phyloP scores from a whole-genome alignment of 2,888 invertebrate genomes.

The Bugula neritina region DNA sequence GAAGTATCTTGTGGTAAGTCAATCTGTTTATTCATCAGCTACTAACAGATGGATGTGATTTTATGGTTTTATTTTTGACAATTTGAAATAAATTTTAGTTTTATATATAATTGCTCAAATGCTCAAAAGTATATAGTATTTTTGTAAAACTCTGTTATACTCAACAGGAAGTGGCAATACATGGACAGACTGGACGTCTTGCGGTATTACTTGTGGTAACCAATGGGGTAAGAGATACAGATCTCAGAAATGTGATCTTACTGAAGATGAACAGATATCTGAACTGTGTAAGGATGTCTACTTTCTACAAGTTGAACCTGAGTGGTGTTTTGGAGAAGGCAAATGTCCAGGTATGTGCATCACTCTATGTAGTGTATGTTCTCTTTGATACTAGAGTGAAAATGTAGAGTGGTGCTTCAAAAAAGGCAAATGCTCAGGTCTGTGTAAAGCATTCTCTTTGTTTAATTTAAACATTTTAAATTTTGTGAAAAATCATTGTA shows the following conservation, averaged over 20 bases:
- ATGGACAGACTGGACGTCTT: conserved; percentile 3
- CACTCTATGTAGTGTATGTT: too few species aligned
- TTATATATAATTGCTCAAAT: neutral
- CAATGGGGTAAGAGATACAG: conserved; percentile 13
- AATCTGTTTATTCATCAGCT: too few species aligned
- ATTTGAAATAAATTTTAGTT: too few species aligned
- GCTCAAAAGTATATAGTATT: too few species aligned
- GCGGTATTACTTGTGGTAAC: conserved; percentile 14
- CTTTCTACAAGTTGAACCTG: conserved; percentile 3
- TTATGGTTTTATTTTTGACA: too few species aligned
- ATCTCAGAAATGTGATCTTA: neutral
- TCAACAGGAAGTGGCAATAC: neutral
- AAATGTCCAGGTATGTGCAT: conserved; percentile 4
- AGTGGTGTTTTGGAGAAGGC: neutral
- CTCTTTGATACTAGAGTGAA: too few species aligned
- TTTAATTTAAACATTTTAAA: too few species aligned
- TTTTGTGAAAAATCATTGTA: too few species aligned
- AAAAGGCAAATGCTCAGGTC: too few species aligned
- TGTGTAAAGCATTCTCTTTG: too few species aligned
- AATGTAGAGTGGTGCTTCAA: too few species aligned
- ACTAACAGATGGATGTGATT: too few species aligned
- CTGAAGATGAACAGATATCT: neutral
- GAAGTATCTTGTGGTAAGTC: neutral
- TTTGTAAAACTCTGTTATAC: neutral
- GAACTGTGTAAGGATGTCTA: neutral